These are phyloP conservation scores for Leucophenga varia DNA, from an alignment of 1,140 invertebrate species.

Conservation along the genomic window DNA sequence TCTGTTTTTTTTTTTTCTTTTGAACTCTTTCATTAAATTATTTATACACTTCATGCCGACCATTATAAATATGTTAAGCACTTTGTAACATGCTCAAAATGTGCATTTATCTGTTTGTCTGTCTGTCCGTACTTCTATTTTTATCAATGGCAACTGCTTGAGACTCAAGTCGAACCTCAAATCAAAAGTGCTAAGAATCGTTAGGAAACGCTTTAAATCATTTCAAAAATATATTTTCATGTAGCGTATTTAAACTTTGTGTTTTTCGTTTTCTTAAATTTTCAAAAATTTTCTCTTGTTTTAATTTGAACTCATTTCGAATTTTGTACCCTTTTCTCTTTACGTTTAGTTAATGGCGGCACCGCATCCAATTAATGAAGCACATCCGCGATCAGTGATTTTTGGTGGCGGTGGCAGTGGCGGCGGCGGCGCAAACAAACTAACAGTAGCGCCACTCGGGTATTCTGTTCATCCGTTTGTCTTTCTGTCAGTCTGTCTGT, in stretches of 20 bases:
- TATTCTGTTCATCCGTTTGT: not conserved
- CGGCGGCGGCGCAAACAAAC: not conserved
- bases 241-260: no score
- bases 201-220: no score
- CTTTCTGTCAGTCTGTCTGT: not conserved
- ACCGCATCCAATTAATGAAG: constrained; percentile 40
- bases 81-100: no score
- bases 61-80: no score
- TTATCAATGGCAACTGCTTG: no score
- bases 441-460: not conserved
- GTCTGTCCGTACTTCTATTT: not conserved
- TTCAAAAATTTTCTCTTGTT: no score
- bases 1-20: constrained; percentile 11
- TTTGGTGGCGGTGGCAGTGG: constrained; percentile 26
- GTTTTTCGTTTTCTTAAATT: no score
- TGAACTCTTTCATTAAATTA: no score
- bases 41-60: no score
- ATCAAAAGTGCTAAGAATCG: no score
- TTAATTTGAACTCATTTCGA: constrained; percentile 43
- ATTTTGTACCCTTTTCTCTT: constrained; percentile 41
- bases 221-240: no score
- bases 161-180: no score
- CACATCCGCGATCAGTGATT: constrained; percentile 32
- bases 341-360: not conserved
- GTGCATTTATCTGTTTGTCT: not conserved